These are phyloP conservation scores for Gadus chalcogrammus DNA, from an alignment of 2,113 vertebrate genomes.

Conservation along the genomic window DNA sequence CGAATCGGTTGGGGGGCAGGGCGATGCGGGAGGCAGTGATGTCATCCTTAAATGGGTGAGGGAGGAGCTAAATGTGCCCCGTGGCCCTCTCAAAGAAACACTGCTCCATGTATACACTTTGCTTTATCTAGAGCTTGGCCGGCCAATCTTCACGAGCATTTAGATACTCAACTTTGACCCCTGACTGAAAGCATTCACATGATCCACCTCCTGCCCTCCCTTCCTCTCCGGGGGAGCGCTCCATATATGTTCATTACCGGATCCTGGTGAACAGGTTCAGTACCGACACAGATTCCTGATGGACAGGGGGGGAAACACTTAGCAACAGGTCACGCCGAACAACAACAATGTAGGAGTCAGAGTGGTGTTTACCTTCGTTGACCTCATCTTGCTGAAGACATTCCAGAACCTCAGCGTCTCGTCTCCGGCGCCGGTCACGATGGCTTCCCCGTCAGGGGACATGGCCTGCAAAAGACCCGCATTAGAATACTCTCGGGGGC, in stretches of 20 bases:
- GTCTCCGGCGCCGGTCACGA: conserved; percentile 95
- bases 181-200: not conserved
- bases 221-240: conserved; percentile 11
- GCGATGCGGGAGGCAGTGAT: not conserved
- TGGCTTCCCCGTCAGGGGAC: conserved; percentile 98
- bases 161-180: conserved; percentile 11
- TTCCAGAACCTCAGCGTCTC: conserved; percentile 98
- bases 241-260: conserved; percentile 70
- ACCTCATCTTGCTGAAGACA: conserved; percentile 97
- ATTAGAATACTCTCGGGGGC: not conserved
- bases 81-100: no score
- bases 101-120: not conserved
- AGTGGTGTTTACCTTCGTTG: conserved; percentile 82
- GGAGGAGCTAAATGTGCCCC: no score
- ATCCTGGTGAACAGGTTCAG: conserved; percentile 95
- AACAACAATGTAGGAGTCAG: no score
- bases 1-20: not conserved
- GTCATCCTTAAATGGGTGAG: no score
- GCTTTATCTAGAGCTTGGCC: conserved; percentile 39
- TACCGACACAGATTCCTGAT: conserved; percentile 88
- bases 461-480: conserved; percentile 77
- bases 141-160: conserved; percentile 25
- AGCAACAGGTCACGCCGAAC: no score
- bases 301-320: not conserved
- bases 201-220: conserved; percentile 27